Evolutionary conservation across 2,888 invertebrate species (phyloP), one percentile per base, ranked within the genome.

Genomic region (Syrphus vitripennis): DNA sequence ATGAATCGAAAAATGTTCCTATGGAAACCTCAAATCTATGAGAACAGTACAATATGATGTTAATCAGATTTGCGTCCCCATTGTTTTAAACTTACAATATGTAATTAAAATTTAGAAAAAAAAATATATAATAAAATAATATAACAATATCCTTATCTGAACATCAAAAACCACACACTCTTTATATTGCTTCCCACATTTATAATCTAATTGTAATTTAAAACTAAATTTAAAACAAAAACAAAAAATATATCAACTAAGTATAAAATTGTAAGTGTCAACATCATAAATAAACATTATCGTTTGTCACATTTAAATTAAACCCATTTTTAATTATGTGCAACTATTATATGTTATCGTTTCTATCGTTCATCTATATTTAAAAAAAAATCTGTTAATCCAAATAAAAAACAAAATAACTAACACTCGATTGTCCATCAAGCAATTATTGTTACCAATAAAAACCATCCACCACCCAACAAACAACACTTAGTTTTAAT

Each of bases 401-500:
- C 57, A 19, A 34, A 57, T 10, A 29, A 16, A 40, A 24, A 26
- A 45, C 1, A 9, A 9, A 19, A 57, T 4, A 29, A 19, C 19
- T 31, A 53, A 29, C n/a, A 29, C 14, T 37, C 21, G 21, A 37
- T 45, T 45, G 29, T 19, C 45, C 21, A 45, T 59, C 21, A 59
- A 21, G 3, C 9, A 29, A 55, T 29, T 55, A 16, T 55, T 16
- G 4, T 26, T 14, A 21, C 42, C 24, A 24, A 4, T n/a, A 57
- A 10, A 4, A 70, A 14, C 16, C n/a, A 12, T 53, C 45, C n/a
- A 1, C 5, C 24, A 3, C 1, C 4, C 7, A 50, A 6, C 24
- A 24, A n/a, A 5, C 5, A 57, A 57, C 65, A 4, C 3, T 24
- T 19, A 45, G 37, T 79, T 65, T 71, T 72, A 79, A 79, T 63